Conservation (phyloP, 2,888 invertebrate genomes). For the Caenorhabditis afra region DNA sequence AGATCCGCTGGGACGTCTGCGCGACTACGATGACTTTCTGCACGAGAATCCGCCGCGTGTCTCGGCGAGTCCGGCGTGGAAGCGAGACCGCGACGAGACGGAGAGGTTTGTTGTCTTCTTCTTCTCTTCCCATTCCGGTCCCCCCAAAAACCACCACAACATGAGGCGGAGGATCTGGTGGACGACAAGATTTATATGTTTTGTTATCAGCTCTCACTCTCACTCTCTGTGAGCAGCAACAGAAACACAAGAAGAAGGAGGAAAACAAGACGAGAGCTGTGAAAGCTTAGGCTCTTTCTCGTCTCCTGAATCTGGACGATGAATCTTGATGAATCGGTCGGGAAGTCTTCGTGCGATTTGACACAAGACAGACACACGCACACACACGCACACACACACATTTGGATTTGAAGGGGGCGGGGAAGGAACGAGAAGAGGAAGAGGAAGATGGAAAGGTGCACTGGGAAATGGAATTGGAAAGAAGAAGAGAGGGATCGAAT, state of each 20-base stretch:
- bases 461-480: conserved; percentile 9
- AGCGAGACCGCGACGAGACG: conserved; percentile 37
- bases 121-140: neutral
- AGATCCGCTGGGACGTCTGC: conserved; percentile 21
- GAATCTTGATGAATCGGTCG: conserved; percentile 47
- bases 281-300: too few relatives aligned
- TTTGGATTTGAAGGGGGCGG: neutral
- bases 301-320: conserved; percentile 7
- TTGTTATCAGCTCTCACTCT: too few relatives aligned
- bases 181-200: conserved; percentile 46
- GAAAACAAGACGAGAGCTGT: neutral
- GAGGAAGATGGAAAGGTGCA: conserved; percentile 44
- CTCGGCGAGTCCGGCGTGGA: conserved; percentile 38
- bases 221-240: too few relatives aligned
- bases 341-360: neutral
- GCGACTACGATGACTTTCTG: conserved; percentile 34
- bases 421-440: neutral
- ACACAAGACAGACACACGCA: too few relatives aligned
- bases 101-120: conserved; percentile 50
- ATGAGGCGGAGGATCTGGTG: neutral
- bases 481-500: neutral
- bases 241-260: conserved; percentile 1
- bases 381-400: neutral
- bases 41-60: conserved; percentile 41
- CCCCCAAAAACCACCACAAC: conserved; percentile 27